Base-by-base conservation (phyloP, 2,113 vertebrate species). In the Romanogobio albipinnatus region DNA sequence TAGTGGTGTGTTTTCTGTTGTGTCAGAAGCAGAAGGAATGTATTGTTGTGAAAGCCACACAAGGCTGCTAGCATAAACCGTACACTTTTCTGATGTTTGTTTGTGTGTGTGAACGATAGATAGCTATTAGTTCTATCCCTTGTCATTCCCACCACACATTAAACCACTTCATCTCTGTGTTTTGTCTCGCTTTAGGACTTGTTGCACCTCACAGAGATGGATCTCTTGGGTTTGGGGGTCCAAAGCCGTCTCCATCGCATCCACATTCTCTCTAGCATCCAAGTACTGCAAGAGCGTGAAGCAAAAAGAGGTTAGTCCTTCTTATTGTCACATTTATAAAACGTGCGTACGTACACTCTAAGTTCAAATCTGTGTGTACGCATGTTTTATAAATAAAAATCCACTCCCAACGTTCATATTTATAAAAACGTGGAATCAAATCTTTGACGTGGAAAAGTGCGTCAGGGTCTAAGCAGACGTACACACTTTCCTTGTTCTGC, bases 201-300 rank as follows among this genome's bases (percentile, higher is more conserved):
- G 86, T 76, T 96, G 76, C 89, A 93, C 64, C 85, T 96, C 76
- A 94, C 92, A 3, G 94, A 96, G 76, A 88, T 75, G 76, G 93
- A 95, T 88, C 92, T 96, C 17, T 71, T 93, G 90, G 92, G 94
- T 89, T 87, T 95, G 10, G 94, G 94, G 45, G 88, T 95, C 90
- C 87, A 95, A 89, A 95, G 94, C 86, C 90, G 91, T 84, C 90
- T 94, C 36, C 94, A 96, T 87, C 80, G 87, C 62, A 90, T 93
- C 78, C 90, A 93, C 81, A 94, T 95, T 0, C 92, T 95, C 83
- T 95, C 93, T 58, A 95, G 92, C 26, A 94, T 95, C 15, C 90
- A 93, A 83, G 90, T 95, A 68, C 93, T 96, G 86, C 93, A 90
- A 81, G 93, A 95, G 86, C 81, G 90, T 19, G 93, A 93, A 88